A percentile compares a stretch with the other conserved stretches of the same genome.
These are phyloP conservation scores for Polyommatus iphigenia DNA, from an alignment of 2,888 invertebrate species.

Conservation along the genomic window DNA sequence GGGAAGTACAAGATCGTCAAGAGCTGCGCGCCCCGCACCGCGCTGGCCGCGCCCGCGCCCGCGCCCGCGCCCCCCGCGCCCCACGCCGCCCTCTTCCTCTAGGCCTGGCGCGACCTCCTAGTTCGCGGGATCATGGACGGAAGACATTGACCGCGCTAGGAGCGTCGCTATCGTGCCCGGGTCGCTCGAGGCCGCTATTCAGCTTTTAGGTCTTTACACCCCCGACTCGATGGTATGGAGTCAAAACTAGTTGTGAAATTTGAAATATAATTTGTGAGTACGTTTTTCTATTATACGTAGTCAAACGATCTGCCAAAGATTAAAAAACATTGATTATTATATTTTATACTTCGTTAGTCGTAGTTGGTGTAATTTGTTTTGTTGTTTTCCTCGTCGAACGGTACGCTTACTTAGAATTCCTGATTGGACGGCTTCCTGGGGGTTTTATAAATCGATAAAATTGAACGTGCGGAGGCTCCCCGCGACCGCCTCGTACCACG, in stretches of 20 bases:
- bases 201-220: not conserved
- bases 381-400: conserved; percentile 25
- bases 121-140: conserved; percentile 69
- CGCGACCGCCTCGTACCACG: conserved; percentile 48
- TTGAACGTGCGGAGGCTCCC: conserved; percentile 38
- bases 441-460: conserved; percentile 34
- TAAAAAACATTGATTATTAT: not conserved
- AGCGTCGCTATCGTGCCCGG: conserved; percentile 57
- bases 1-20: conserved; percentile 77
- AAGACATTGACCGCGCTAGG: conserved; percentile 64
- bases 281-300: not conserved
- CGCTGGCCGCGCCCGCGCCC: conserved; percentile 45
- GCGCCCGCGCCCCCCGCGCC: conserved; percentile 59
- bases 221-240: not conserved
- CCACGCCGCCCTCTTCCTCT: conserved; percentile 68
- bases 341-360: not conserved
- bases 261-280: conserved; percentile 5
- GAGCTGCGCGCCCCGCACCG: conserved; percentile 51
- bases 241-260: not conserved
- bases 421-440: conserved; percentile 39
- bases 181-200: conserved; percentile 1
- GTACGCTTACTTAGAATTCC: conserved; percentile 34
- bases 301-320: conserved; percentile 19
- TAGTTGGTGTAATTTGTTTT: not conserved
- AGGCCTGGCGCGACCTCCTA: conserved; percentile 80